phyloP scores from a whole-genome alignment of 2,113 vertebrate species.

The Crotalus helleri region DNA sequence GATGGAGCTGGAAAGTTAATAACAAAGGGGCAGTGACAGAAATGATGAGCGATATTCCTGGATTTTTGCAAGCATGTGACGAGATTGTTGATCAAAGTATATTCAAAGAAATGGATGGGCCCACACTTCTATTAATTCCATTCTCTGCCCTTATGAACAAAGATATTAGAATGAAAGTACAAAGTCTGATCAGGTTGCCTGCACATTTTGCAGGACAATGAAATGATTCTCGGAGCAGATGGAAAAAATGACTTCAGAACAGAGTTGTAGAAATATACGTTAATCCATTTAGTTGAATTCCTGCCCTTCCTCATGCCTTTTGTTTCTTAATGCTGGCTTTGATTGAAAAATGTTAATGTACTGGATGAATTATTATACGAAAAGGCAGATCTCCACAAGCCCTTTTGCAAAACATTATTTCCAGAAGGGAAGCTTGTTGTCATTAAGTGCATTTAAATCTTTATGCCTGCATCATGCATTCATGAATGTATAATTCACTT shows the following conservation, averaged over 20 bases:
- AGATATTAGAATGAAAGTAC: neutral
- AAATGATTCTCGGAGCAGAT: slow-evolving; percentile 22
- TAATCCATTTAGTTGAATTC: slow-evolving; percentile 17
- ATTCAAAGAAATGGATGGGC: neutral
- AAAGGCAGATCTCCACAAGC: slow-evolving; percentile 2
- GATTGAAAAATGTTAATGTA: slow-evolving; percentile 38
- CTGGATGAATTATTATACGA: slow-evolving; percentile 12
- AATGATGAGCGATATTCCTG: neutral
- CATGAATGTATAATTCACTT: slow-evolving; percentile 19
- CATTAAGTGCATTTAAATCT: slow-evolving; percentile 24
- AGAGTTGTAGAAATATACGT: slow-evolving; percentile 30
- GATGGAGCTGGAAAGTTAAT: neutral
- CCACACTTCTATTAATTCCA: neutral
- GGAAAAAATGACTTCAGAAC: slow-evolving; percentile 26
- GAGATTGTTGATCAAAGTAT: neutral
- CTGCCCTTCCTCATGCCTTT: slow-evolving; percentile 15
- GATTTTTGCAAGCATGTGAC: neutral
- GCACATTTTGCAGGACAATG: slow-evolving; percentile 8
- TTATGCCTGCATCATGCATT: slow-evolving; percentile 40
- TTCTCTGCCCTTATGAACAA: neutral
- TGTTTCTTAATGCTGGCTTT: slow-evolving; percentile 36
- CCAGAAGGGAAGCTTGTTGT: slow-evolving; percentile 36
- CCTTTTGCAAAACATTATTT: slow-evolving; percentile 42
- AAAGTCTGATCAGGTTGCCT: neutral
- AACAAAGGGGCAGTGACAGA: neutral